These are phyloP conservation scores for Hetaerina americana DNA, from an alignment of 1,140 invertebrate species.

Conservation along the genomic window DNA sequence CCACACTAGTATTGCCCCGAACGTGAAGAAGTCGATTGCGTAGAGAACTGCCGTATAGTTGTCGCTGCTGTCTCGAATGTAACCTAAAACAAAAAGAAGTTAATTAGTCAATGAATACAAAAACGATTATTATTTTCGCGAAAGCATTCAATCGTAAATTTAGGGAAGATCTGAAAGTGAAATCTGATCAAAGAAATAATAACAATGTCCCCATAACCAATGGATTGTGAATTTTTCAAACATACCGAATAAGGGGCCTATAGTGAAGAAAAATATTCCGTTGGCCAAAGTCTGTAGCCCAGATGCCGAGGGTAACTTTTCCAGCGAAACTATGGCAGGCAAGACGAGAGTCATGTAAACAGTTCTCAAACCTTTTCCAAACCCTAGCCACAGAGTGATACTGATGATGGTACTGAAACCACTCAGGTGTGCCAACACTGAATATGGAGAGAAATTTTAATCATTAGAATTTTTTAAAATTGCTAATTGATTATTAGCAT, in stretches of 20 bases:
- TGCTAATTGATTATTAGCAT: too few relatives aligned
- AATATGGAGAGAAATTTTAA: neutral
- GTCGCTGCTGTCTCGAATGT: neutral
- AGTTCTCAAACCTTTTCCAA: slow-evolving; percentile 46
- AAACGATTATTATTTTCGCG: too few relatives aligned
- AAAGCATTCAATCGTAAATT: too few relatives aligned
- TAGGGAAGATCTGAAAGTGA: too few relatives aligned
- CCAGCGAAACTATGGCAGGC: slow-evolving; percentile 46
- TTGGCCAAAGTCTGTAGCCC: slow-evolving; percentile 46
- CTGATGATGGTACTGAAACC: neutral
- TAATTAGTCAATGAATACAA: too few relatives aligned
- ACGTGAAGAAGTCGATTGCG: neutral
- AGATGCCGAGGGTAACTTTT: slow-evolving; percentile 43
- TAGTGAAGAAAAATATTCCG: slow-evolving; percentile 34
- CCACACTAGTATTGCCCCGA: neutral
- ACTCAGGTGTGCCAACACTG: neutral
- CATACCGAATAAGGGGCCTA: neutral
- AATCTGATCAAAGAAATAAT: too few relatives aligned
- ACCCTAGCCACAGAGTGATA: slow-evolving; percentile 35
- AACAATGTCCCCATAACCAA: too few relatives aligned
- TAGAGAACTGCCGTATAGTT: neutral
- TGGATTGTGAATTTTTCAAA: too few relatives aligned
- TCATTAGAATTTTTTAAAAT: too few relatives aligned
- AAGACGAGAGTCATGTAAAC: slow-evolving; percentile 52
- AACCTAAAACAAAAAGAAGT: neutral